A percentile compares a stretch with the other conserved stretches of the same genome.
Conservation (phyloP, 2,113 vertebrate species). For the Rynchops niger region DNA sequence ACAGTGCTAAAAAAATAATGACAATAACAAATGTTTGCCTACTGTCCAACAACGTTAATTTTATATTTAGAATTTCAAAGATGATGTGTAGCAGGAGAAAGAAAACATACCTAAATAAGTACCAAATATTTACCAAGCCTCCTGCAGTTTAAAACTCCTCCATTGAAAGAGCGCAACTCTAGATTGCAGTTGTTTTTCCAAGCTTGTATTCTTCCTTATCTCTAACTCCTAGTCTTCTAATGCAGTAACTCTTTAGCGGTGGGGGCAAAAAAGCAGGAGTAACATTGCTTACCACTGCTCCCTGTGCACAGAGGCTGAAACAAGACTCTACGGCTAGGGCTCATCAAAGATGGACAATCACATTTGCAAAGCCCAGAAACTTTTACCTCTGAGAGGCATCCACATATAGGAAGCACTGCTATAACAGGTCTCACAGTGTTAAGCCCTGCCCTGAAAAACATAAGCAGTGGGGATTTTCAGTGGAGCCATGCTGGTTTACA, state of each 20-base stretch:
- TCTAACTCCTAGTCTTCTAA: background rate
- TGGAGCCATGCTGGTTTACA: background rate
- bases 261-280: background rate
- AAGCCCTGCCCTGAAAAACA: background rate
- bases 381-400: background rate
- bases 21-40: background rate
- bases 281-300: background rate
- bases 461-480: background rate
- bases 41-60: background rate
- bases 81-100: background rate
- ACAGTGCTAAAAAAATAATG: background rate
- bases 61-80: background rate
- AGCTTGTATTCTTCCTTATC: background rate
- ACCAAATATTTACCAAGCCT: background rate
- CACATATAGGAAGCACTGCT: background rate
- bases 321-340: background rate
- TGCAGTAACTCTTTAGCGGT: background rate
- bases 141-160: background rate
- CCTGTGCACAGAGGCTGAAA: background rate
- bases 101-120: background rate
- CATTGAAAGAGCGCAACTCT: background rate
- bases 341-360: background rate
- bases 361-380: background rate
- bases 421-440: background rate
- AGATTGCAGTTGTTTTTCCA: background rate